phyloP scores from a whole-genome alignment of 1,140 invertebrate species.

The Maconellicoccus hirsutus region DNA sequence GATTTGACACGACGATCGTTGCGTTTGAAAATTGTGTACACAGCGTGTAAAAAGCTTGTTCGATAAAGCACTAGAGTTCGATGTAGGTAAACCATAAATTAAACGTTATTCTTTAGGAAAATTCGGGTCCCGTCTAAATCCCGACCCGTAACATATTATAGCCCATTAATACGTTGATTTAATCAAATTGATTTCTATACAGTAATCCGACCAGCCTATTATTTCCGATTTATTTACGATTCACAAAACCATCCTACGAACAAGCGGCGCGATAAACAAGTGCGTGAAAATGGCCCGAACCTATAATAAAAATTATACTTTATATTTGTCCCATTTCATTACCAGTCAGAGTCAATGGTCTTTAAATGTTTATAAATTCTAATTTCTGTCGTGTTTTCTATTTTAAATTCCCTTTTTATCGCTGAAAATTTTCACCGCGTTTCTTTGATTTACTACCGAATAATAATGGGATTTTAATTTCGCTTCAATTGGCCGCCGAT shows the following conservation, averaged over 20 bases:
- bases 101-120: neutral
- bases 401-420: neutral
- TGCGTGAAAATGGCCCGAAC: neutral
- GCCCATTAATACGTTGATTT: constrained; percentile 4
- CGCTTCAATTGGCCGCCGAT: neutral
- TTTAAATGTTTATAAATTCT: neutral
- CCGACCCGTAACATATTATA: neutral
- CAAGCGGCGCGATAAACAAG: neutral
- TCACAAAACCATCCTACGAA: neutral
- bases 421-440: neutral
- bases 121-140: neutral
- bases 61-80: neutral
- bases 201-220: neutral
- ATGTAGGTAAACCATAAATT: constrained; percentile 2
- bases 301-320: neutral
- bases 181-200: constrained; percentile 3
- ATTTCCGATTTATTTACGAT: neutral
- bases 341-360: neutral
- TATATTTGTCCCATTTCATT: neutral
- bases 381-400: neutral
- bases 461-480: neutral
- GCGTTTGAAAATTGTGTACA: neutral
- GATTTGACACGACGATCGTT: neutral
- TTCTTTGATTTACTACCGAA: neutral
- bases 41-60: neutral